Conservation (phyloP, 2,797 vertebrate species). For the Acanthis flammea region DNA sequence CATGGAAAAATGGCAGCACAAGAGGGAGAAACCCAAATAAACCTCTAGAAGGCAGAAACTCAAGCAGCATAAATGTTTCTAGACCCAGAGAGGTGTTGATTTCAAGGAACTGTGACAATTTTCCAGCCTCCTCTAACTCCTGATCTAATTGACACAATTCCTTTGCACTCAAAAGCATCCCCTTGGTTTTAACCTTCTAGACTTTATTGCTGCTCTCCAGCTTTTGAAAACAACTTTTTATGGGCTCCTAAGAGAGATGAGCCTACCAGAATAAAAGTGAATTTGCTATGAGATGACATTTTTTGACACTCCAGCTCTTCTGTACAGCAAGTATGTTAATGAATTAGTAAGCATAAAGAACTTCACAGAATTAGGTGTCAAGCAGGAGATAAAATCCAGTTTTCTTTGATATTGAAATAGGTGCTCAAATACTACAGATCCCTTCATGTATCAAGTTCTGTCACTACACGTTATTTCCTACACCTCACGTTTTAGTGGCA, state of each 20-base stretch:
- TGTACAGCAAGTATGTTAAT: background rate
- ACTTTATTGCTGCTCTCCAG: background rate
- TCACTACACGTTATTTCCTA: background rate
- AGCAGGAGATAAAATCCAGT: background rate
- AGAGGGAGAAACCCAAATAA: background rate
- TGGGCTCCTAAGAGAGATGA: background rate
- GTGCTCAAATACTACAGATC: conserved; percentile 1
- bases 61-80: background rate
- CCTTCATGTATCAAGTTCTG: background rate
- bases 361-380: background rate
- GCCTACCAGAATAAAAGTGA: conserved; percentile 1
- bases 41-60: background rate
- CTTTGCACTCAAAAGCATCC: background rate
- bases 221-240: background rate
- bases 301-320: conserved; percentile 10
- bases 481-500: background rate
- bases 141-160: background rate
- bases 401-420: conserved; percentile 46
- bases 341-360: conserved; percentile 24
- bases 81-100: background rate
- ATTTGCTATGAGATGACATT: conserved; percentile 14
- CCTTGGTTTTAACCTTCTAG: conserved; percentile 1
- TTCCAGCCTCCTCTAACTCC: background rate
- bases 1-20: background rate
- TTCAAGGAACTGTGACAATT: background rate